Percentiles rank a stretch among this genome's conserved stretches.
phyloP scores from a whole-genome alignment of 2,888 invertebrate species.

The Epicampocera succincta region DNA sequence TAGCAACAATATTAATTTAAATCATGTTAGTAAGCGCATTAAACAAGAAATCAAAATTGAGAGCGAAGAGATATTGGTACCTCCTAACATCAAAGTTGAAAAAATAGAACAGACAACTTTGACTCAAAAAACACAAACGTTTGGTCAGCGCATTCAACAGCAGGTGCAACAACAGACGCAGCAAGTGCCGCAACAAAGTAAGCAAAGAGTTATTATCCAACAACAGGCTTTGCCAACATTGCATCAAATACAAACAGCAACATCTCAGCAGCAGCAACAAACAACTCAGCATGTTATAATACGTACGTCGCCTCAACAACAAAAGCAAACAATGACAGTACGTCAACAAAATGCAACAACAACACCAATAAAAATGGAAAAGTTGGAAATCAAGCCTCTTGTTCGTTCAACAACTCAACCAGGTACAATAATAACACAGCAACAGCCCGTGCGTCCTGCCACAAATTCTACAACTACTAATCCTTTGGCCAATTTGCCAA shows the following conservation, averaged over 20 bases:
- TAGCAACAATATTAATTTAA: slow-evolving; percentile 73
- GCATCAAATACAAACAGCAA: slow-evolving; percentile 72
- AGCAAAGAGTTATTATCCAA: slow-evolving; percentile 69
- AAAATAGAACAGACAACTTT: slow-evolving; percentile 75
- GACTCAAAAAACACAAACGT: slow-evolving; percentile 56
- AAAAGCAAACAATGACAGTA: slow-evolving; percentile 71
- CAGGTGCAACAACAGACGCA: slow-evolving; percentile 51
- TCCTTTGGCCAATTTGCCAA: slow-evolving; percentile 79
- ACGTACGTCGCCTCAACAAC: slow-evolving; percentile 72
- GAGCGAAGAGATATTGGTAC: slow-evolving; percentile 78
- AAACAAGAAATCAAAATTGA: slow-evolving; percentile 80
- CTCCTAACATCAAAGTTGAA: slow-evolving; percentile 78
- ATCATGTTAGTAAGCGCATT: slow-evolving; percentile 76
- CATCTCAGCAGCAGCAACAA: slow-evolving; percentile 69
- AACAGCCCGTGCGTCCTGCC: slow-evolving; percentile 66
- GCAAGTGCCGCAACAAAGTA: slow-evolving; percentile 28
- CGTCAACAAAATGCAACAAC: slow-evolving; percentile 70
- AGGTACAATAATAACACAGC: slow-evolving; percentile 71
- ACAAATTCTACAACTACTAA: slow-evolving; percentile 72
- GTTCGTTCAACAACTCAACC: slow-evolving; percentile 70
- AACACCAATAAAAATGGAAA: slow-evolving; percentile 78
- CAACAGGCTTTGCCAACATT: slow-evolving; percentile 73
- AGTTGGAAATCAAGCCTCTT: slow-evolving; percentile 78
- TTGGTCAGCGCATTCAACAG: slow-evolving; percentile 59
- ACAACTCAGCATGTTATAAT: slow-evolving; percentile 74